Percentiles rank a stretch among this genome's conserved stretches.
These are phyloP conservation scores for Enteromius viviparus DNA, from an alignment of 2,797 vertebrate genomes.

Conservation along the genomic window DNA sequence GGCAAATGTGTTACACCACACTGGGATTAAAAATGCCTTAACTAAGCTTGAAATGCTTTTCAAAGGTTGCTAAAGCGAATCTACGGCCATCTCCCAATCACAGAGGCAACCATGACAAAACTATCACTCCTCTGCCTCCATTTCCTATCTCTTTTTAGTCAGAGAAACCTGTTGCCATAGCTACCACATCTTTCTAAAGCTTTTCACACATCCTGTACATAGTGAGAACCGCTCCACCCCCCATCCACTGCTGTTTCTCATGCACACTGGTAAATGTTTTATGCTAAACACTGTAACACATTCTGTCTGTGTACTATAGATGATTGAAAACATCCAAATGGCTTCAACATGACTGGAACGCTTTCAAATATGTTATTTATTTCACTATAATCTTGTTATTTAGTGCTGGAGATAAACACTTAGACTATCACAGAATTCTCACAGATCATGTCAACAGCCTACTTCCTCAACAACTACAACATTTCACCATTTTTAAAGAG, in stretches of 20 bases:
- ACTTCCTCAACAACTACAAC: constrained; percentile 9
- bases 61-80: constrained; percentile 20
- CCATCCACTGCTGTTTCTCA: constrained; percentile 31
- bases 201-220: constrained; percentile 53
- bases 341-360: constrained; percentile 21
- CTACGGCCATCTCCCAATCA: constrained; percentile 40
- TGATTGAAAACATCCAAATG: constrained; percentile 31
- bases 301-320: constrained; percentile 36
- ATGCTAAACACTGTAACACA: constrained; percentile 27
- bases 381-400: constrained; percentile 6
- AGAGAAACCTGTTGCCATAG: constrained; percentile 76
- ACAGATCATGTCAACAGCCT: background rate
- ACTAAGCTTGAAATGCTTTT: constrained; percentile 17
- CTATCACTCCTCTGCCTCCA: constrained; percentile 50
- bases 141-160: constrained; percentile 52
- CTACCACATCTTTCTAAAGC: constrained; percentile 70
- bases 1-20: background rate
- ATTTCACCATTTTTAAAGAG: constrained; percentile 5
- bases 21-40: background rate
- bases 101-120: constrained; percentile 58
- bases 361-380: constrained; percentile 19
- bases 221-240: constrained; percentile 47
- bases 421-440: background rate
- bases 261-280: constrained; percentile 35
- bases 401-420: constrained; percentile 7